Conservation (phyloP, 1,140 invertebrate species). For the Nephotettix cincticeps region DNA sequence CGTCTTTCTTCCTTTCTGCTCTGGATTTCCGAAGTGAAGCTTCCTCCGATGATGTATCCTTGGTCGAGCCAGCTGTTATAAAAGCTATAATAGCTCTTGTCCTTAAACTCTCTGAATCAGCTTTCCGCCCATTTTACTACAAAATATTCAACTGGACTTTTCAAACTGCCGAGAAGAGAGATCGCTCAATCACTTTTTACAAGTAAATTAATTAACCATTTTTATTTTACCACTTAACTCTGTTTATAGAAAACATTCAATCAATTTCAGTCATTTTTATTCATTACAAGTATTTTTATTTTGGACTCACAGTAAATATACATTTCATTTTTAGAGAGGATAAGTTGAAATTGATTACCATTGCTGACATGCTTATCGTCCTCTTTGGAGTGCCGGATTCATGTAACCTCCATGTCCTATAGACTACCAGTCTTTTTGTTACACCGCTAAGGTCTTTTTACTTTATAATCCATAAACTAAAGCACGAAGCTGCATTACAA, state of each 20-base stretch:
- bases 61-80: slow-evolving; percentile 69
- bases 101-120: slow-evolving; percentile 83
- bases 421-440: no score
- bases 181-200: slow-evolving; percentile 75
- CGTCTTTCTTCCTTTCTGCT: slow-evolving; percentile 71
- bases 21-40: slow-evolving; percentile 64
- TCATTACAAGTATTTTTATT: neutral
- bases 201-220: slow-evolving; percentile 51
- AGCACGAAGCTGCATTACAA: no score
- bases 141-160: slow-evolving; percentile 85
- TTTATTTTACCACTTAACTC: slow-evolving; percentile 6
- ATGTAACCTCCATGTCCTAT: no score
- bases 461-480: no score
- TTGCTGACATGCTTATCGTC: no score
- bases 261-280: slow-evolving; percentile 32
- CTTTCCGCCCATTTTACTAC: slow-evolving; percentile 83
- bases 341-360: no score
- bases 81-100: slow-evolving; percentile 74
- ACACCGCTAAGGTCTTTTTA: no score
- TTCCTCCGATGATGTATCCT: slow-evolving; percentile 44
- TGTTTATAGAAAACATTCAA: slow-evolving; percentile 30
- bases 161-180: slow-evolving; percentile 56
- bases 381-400: no score
- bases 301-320: neutral
- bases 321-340: no score